Evolutionary conservation across 2,888 invertebrate genomes (phyloP).

Genomic region (Molorchus minor): DNA sequence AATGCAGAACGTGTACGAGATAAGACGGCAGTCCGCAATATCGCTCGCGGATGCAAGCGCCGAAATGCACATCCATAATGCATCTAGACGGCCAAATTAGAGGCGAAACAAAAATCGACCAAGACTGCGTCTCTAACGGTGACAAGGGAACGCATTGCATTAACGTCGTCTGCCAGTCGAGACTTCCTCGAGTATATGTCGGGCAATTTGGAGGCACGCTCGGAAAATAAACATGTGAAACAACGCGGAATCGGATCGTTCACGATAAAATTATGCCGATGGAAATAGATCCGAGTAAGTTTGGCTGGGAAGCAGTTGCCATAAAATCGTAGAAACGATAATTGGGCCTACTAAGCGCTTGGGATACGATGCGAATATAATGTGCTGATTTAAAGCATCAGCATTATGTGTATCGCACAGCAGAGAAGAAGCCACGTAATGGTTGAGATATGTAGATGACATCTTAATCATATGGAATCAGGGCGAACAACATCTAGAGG

Average conservation of each 20-base stretch:
- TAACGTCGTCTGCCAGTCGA: conserved; percentile 20
- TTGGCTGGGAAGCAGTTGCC: background rate
- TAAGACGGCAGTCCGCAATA: background rate
- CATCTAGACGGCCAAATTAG: background rate
- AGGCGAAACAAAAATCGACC: background rate
- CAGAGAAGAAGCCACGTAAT: too few relatives aligned
- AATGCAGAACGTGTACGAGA: background rate
- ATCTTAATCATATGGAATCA: too few relatives aligned
- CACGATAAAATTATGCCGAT: conserved; percentile 10
- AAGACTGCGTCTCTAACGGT: background rate
- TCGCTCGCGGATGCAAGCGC: background rate
- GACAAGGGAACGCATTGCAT: conserved; percentile 19
- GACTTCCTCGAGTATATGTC: conserved; percentile 22
- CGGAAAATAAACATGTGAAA: conserved; percentile 14
- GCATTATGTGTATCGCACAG: too few relatives aligned
- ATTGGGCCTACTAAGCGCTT: background rate
- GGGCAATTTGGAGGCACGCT: conserved; percentile 23
- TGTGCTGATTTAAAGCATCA: too few relatives aligned
- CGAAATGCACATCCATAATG: background rate
- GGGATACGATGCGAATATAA: too few relatives aligned
- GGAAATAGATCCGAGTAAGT: conserved; percentile 2
- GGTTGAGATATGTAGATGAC: too few relatives aligned
- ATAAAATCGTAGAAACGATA: background rate
- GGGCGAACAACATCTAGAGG: too few relatives aligned
- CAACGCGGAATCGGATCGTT: conserved; percentile 12